Conservation (phyloP, 64 coral and sea anemone genomes). For the Pocillopora verrucosa region DNA sequence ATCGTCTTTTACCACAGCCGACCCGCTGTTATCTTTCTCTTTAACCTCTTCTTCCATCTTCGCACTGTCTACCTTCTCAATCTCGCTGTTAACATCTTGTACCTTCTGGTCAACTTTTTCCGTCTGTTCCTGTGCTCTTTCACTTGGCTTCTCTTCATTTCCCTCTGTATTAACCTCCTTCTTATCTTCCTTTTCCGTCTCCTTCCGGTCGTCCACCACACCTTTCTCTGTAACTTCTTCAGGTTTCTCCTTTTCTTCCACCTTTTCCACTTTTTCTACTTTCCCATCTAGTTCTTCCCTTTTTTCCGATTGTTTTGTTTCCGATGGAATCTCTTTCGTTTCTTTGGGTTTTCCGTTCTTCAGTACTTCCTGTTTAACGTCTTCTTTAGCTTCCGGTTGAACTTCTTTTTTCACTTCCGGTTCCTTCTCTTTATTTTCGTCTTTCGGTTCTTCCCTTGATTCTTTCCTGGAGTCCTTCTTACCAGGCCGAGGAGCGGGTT, state of each 20-base stretch:
- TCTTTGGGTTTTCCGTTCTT: background rate
- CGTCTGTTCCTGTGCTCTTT: background rate
- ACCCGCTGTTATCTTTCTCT: background rate
- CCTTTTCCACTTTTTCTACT: background rate
- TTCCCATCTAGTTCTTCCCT: background rate
- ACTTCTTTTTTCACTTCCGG: background rate
- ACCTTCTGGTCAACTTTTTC: background rate
- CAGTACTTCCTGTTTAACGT: background rate
- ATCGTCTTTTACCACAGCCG: background rate
- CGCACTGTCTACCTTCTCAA: background rate
- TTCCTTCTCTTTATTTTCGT: slow-evolving; percentile 13
- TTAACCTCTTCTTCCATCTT: background rate
- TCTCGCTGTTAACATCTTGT: background rate
- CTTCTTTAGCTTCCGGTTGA: slow-evolving; percentile 20
- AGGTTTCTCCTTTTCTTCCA: background rate
- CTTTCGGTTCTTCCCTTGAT: background rate
- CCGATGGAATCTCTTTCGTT: background rate
- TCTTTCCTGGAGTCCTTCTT: background rate
- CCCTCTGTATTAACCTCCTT: background rate
- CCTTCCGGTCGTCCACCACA: background rate
- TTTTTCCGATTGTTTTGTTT: background rate
- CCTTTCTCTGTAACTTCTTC: slow-evolving; percentile 9
- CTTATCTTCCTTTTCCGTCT: background rate
- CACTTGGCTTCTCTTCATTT: background rate
- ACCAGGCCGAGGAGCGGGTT: slow-evolving; percentile 32